These are phyloP conservation scores for Oryctolagus cuniculus DNA, from an alignment of 2,113 vertebrate genomes.

Conservation along the genomic window mOryCun1.1 NC_091434.1:156520001-156520500, in stretches of 20 bases:
- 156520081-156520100: not conserved
- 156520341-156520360: not conserved
- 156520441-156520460: not conserved
- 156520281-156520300: not conserved
- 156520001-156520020: not conserved
- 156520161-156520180: not conserved
- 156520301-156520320: not conserved
- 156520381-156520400: not conserved
- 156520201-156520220: not conserved
- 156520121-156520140: not conserved
- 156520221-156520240: not conserved
- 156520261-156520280: not conserved
- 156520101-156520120: not conserved
- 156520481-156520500: not conserved
- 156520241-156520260: not conserved
- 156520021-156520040: not conserved
- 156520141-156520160: not conserved
- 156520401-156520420: not conserved
- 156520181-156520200: not conserved
- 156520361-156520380: not conserved
- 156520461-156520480: not conserved
- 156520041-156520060: not conserved
- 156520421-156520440: slow-evolving; percentile 42
- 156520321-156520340: not conserved
- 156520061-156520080: slow-evolving; percentile 38